A percentile compares a stretch with the other conserved stretches of the same genome.
Evolutionary conservation across 2,797 vertebrate species (phyloP).

Genomic region (Premnoplex brunnescens): DNA sequence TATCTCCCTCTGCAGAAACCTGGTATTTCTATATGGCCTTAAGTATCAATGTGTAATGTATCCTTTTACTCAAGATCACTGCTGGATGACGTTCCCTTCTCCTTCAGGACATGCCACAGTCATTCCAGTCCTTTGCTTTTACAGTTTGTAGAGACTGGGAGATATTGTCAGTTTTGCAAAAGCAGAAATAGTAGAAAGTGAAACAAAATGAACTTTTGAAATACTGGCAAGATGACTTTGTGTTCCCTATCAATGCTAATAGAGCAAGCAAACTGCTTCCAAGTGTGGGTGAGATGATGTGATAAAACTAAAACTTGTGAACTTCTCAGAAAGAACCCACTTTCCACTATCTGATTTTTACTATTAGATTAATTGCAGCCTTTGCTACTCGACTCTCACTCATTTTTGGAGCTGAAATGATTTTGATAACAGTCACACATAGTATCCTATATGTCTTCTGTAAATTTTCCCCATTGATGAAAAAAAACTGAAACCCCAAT

Average conservation of each 20-base stretch:
- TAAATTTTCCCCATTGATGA: neutral
- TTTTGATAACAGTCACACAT: neutral
- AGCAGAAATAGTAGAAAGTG: neutral
- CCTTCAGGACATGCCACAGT: neutral
- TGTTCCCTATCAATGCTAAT: neutral
- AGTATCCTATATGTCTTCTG: neutral
- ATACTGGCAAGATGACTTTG: neutral
- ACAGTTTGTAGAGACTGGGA: neutral
- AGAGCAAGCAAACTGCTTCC: neutral
- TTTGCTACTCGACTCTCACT: neutral
- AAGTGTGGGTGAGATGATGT: neutral
- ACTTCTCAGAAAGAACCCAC: neutral
- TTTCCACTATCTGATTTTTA: neutral
- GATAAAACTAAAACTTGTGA: neutral
- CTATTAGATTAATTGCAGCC: neutral
- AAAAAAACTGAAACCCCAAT: neutral
- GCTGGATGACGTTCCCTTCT: neutral
- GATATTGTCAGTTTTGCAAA: neutral
- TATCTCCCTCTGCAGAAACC: neutral
- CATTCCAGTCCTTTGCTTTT: neutral
- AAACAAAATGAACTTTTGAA: neutral
- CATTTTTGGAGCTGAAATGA: neutral
- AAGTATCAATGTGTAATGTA: neutral
- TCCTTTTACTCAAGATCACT: neutral
- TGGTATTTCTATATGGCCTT: neutral